A percentile compares a stretch with the other conserved stretches of the same genome.
These are phyloP conservation scores for Raja brachyura DNA, from an alignment of 2,113 vertebrate genomes.

Conservation along the genomic window DNA sequence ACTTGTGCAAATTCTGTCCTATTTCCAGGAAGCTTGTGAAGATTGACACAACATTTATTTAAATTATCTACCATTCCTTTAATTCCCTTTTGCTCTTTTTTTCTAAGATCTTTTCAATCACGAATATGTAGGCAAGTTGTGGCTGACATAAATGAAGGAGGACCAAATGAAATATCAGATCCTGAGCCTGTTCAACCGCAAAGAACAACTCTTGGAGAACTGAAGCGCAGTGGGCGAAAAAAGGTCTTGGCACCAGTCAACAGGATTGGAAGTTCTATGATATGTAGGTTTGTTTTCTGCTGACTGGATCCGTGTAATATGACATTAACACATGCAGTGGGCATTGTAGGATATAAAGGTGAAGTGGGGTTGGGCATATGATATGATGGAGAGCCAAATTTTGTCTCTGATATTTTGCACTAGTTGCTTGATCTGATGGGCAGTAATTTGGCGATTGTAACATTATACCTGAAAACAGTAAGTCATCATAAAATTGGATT, in stretches of 20 bases:
- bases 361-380: neutral
- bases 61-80: too few species aligned
- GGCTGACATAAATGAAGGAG: slow-evolving; percentile 58
- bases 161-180: slow-evolving; percentile 41
- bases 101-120: slow-evolving; percentile 76
- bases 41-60: too few species aligned
- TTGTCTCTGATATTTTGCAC: neutral
- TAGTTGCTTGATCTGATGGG: neutral
- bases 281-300: slow-evolving; percentile 54
- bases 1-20: too few species aligned
- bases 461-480: neutral
- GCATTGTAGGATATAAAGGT: neutral
- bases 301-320: neutral
- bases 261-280: slow-evolving; percentile 64
- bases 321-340: too few species aligned
- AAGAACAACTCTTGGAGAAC: slow-evolving; percentile 68
- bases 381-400: neutral
- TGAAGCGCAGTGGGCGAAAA: slow-evolving; percentile 82
- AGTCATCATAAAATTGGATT: neutral
- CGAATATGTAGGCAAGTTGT: slow-evolving; percentile 79
- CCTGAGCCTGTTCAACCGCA: slow-evolving; percentile 56
- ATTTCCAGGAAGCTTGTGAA: too few species aligned
- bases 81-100: neutral
- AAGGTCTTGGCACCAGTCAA: slow-evolving; percentile 68
- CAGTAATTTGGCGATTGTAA: neutral